These are phyloP conservation scores for Diaprepes abbreviatus DNA, from an alignment of 2,888 invertebrate genomes.

Conservation along the genomic window DNA sequence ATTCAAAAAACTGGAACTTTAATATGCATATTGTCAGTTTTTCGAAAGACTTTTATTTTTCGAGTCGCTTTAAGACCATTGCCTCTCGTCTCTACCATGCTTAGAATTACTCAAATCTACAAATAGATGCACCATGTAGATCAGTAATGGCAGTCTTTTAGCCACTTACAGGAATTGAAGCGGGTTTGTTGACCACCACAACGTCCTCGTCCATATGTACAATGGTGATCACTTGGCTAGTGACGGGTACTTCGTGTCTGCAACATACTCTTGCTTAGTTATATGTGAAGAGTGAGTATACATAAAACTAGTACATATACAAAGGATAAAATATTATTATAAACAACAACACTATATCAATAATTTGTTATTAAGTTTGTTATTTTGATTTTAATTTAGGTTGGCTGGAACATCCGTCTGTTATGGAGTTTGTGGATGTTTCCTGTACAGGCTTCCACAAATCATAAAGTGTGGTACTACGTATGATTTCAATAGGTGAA, in stretches of 20 bases:
- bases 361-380: too few species aligned
- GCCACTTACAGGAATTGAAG: constrained; percentile 99
- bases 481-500: too few species aligned
- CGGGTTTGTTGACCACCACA: constrained; percentile 99
- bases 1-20: too few species aligned
- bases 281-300: constrained; percentile 52
- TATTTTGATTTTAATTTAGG: too few species aligned
- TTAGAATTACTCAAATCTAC: constrained; percentile 39
- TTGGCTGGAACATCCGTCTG: too few species aligned
- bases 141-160: constrained; percentile 79
- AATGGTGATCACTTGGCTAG: constrained; percentile 96
- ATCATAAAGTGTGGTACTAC: too few species aligned
- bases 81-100: too few species aligned
- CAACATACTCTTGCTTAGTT: constrained; percentile 68
- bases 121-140: constrained; percentile 34
- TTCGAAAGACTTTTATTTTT: too few species aligned
- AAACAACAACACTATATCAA: neutral
- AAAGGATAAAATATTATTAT: constrained; percentile 16
- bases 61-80: too few species aligned
- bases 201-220: constrained; percentile 98
- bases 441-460: too few species aligned
- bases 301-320: constrained; percentile 50
- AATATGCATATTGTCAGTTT: too few species aligned
- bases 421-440: too few species aligned
- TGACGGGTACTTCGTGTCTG: constrained; percentile 99